A percentile compares a stretch with the other conserved stretches of the same genome.
phyloP scores from a whole-genome alignment of 2,888 invertebrate species.

The Scelioninae gen. 1 region DNA sequence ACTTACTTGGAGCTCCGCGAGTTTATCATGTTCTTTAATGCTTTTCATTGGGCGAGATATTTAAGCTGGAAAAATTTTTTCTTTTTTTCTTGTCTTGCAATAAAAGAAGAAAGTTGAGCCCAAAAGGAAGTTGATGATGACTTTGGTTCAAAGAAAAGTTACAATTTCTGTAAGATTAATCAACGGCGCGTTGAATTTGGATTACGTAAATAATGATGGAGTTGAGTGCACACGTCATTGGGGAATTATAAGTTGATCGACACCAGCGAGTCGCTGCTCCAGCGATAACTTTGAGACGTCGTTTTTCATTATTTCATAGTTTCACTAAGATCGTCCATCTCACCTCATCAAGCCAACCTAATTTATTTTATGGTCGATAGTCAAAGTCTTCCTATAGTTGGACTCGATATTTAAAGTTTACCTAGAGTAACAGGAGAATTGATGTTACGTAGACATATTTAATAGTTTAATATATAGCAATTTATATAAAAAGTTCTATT shows the following conservation, averaged over 20 bases:
- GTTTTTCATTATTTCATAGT: conserved; percentile 55
- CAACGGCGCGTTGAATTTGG: background rate
- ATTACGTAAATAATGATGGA: conserved; percentile 36
- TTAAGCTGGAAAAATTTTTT: background rate
- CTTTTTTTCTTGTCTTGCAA: background rate
- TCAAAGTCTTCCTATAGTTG: conserved; percentile 29
- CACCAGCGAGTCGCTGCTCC: background rate
- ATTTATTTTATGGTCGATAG: conserved; percentile 52
- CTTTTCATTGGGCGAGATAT: conserved; percentile 35
- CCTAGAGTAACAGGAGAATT: conserved; percentile 28
- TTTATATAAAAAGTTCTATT: too few relatives aligned
- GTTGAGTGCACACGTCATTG: conserved; percentile 25
- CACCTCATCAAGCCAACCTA: conserved; percentile 32
- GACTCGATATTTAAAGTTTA: too few relatives aligned
- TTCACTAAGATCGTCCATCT: conserved; percentile 47
- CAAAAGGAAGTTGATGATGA: too few relatives aligned
- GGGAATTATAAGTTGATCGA: conserved; percentile 31
- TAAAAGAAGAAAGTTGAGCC: background rate
- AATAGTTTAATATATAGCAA: conserved; percentile 43
- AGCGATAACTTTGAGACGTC: conserved; percentile 34
- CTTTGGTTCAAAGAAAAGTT: conserved; percentile 4
- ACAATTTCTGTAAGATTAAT: conserved; percentile 18
- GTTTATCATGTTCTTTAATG: conserved; percentile 43
- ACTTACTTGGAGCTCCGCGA: conserved; percentile 31
- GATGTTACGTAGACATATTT: conserved; percentile 31